Conservation (phyloP, 1,140 invertebrate genomes). For the Drosophila orosa region DNA sequence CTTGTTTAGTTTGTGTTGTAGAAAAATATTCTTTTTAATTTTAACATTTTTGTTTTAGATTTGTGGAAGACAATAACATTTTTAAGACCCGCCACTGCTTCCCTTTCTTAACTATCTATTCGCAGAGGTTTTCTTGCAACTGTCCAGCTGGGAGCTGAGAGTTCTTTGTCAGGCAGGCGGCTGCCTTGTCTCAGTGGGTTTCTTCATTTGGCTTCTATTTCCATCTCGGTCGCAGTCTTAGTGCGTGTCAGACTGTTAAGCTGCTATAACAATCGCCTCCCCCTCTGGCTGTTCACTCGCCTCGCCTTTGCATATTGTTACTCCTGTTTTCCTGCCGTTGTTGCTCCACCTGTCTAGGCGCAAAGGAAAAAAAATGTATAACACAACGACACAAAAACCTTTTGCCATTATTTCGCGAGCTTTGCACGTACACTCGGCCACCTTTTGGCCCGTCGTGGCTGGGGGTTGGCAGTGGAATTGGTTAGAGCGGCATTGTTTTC, state of each 20-base stretch:
- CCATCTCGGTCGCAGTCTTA: slow-evolving; percentile 35
- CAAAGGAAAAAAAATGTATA: slow-evolving; percentile 38
- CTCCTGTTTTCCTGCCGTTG: slow-evolving; percentile 23
- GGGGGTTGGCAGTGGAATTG: slow-evolving; percentile 26
- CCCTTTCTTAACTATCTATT: not conserved
- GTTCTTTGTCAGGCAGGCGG: slow-evolving; percentile 35
- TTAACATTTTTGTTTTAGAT: not conserved
- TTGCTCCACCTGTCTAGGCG: slow-evolving; percentile 40
- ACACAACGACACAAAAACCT: slow-evolving; percentile 58
- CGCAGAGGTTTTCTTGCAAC: not conserved
- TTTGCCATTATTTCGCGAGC: slow-evolving; percentile 69
- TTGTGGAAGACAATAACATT: not conserved
- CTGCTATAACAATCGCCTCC: slow-evolving; percentile 48
- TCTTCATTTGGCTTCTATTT: slow-evolving; percentile 50
- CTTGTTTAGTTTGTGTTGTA: not conserved
- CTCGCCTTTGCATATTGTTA: slow-evolving; percentile 34
- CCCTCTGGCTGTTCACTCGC: slow-evolving; percentile 3
- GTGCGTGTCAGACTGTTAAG: slow-evolving; percentile 62
- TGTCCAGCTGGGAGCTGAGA: slow-evolving; percentile 9
- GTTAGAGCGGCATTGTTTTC: slow-evolving; percentile 40
- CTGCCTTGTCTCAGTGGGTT: slow-evolving; percentile 28
- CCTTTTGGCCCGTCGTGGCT: slow-evolving; percentile 36
- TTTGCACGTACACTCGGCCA: slow-evolving; percentile 55
- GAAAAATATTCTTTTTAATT: not conserved
- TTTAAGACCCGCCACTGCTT: not conserved